Percentiles rank a stretch among this genome's conserved stretches.
Evolutionary conservation across 1,140 invertebrate genomes (phyloP).

Genomic region (Atta cephalotes): DNA sequence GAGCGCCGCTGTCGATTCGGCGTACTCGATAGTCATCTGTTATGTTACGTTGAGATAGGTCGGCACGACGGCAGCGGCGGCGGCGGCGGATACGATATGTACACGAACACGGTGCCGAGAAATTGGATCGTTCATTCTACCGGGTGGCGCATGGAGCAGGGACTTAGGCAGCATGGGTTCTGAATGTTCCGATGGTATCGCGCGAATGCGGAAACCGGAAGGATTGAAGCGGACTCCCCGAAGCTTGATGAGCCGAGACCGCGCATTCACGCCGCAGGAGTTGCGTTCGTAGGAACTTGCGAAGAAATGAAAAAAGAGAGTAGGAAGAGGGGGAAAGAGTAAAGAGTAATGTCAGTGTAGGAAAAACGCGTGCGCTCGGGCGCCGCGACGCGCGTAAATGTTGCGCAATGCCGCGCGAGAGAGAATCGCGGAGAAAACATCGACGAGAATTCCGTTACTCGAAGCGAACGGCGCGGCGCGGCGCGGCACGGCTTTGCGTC

Average conservation of each 20-base stretch:
- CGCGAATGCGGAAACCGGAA: slow-evolving; percentile 22
- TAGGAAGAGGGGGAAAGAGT: not conserved
- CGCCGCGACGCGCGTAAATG: slow-evolving; percentile 58
- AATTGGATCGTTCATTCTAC: slow-evolving; percentile 80
- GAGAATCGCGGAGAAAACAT: slow-evolving; percentile 74
- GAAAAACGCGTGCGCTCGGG: slow-evolving; percentile 27
- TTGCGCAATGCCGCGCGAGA: slow-evolving; percentile 65
- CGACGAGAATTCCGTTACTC: slow-evolving; percentile 75
- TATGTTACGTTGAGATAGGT: slow-evolving; percentile 81
- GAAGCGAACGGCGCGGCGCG: slow-evolving; percentile 64
- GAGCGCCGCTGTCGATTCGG: slow-evolving; percentile 71
- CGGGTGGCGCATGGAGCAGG: slow-evolving; percentile 69
- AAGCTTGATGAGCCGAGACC: slow-evolving; percentile 45
- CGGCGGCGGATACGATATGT: slow-evolving; percentile 50
- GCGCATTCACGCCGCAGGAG: not conserved
- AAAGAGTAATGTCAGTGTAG: too few relatives aligned
- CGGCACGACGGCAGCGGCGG: slow-evolving; percentile 63
- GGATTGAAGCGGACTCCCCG: slow-evolving; percentile 1
- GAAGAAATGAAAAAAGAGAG: slow-evolving; percentile 33
- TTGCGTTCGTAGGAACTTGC: not conserved
- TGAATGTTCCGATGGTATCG: not conserved
- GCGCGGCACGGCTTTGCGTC: slow-evolving; percentile 46
- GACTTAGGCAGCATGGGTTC: slow-evolving; percentile 1
- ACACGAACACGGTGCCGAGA: slow-evolving; percentile 70
- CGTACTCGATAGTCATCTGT: slow-evolving; percentile 78